Evolutionary conservation across 1,140 invertebrate species (phyloP).

Genomic region (Diachasmimorpha longicaudata): DNA sequence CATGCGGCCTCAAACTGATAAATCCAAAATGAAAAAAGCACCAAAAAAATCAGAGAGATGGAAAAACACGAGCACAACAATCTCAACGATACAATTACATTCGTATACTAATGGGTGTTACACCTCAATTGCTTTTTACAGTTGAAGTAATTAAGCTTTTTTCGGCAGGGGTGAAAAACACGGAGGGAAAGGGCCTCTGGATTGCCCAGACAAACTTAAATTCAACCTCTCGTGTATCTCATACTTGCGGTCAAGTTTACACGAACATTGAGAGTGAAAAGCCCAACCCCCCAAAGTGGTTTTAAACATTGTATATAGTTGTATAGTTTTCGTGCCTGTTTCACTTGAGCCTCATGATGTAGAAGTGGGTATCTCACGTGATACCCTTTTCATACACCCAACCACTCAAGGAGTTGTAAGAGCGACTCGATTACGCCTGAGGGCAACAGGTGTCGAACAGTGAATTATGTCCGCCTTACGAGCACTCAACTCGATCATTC

Average conservation of each 20-base stretch:
- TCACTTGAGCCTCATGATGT: background rate
- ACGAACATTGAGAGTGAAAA: background rate
- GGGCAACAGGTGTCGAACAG: conserved; percentile 25
- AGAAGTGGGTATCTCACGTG: conserved; percentile 3
- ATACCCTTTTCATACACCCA: background rate
- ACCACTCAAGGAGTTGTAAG: background rate
- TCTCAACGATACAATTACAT: no score
- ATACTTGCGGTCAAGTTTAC: conserved; percentile 17
- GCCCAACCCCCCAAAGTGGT: background rate
- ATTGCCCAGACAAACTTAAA: background rate
- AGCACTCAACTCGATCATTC: conserved; percentile 14
- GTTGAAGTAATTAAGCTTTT: conserved; percentile 15
- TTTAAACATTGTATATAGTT: background rate
- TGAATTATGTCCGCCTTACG: conserved; percentile 24
- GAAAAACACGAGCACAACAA: no score
- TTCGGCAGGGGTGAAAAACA: background rate
- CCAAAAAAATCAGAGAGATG: no score
- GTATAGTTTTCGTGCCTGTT: background rate
- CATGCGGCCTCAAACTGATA: no score
- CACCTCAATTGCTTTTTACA: conserved; percentile 19
- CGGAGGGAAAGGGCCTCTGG: background rate
- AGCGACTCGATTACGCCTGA: conserved; percentile 14
- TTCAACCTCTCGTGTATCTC: background rate
- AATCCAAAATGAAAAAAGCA: no score
- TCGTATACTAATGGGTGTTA: conserved; percentile 4